Conservation (phyloP, 2,888 invertebrate species). For the Amphipyra berbera region DNA sequence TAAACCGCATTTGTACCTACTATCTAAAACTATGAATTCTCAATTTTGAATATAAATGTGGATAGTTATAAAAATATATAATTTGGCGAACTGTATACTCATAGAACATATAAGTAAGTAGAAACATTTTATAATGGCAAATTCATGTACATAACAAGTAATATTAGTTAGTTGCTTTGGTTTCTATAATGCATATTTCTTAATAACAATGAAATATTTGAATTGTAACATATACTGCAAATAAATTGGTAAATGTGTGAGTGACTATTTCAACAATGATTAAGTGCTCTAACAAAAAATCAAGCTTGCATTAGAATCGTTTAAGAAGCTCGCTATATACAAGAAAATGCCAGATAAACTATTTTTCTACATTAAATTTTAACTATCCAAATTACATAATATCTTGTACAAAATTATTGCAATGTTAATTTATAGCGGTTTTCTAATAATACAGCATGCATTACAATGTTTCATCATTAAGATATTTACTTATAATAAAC, state of each 20-base stretch:
- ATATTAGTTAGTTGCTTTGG: conserved; percentile 31
- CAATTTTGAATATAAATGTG: conserved; percentile 86
- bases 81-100: conserved; percentile 85
- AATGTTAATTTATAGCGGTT: conserved; percentile 75
- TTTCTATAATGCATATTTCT: conserved; percentile 35
- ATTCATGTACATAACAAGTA: conserved; percentile 73
- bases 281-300: conserved; percentile 42
- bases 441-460: conserved; percentile 74
- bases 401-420: conserved; percentile 83
- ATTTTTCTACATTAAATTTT: conserved; percentile 66
- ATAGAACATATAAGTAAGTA: conserved; percentile 78
- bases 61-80: conserved; percentile 83
- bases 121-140: conserved; percentile 79
- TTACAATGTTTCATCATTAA: conserved; percentile 67
- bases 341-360: conserved; percentile 83
- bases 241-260: conserved; percentile 28
- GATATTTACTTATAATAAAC: conserved; percentile 66
- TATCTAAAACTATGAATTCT: conserved; percentile 78
- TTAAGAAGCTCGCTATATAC: conserved; percentile 70
- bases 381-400: conserved; percentile 74
- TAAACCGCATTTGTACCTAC: conserved; percentile 73
- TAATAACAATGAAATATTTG: conserved; percentile 23
- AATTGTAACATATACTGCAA: conserved; percentile 25
- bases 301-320: conserved; percentile 51
- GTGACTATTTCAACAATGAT: conserved; percentile 35